Conservation (phyloP, 2,113 vertebrate genomes). For the Phyllostomus discolor region DNA sequence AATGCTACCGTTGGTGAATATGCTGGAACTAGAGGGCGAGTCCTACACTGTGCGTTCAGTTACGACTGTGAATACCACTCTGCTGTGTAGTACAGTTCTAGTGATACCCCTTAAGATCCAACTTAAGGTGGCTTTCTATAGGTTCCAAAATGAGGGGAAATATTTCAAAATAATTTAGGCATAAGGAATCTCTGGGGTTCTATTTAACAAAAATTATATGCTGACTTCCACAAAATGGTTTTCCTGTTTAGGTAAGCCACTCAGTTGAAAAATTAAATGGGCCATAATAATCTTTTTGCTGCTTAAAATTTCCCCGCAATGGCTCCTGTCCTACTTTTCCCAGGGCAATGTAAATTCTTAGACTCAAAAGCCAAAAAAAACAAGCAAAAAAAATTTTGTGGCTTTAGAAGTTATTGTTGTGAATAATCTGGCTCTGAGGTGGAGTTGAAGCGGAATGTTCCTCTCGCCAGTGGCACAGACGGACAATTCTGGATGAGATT, state of each 20-base stretch:
- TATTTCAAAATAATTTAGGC: conserved; percentile 37
- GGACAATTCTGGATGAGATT: conserved; percentile 73
- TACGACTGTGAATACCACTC: not conserved
- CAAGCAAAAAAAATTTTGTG: not conserved
- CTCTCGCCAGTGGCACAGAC: conserved; percentile 76
- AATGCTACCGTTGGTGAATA: not conserved
- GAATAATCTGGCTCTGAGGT: conserved; percentile 8
- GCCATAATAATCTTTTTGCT: conserved; percentile 43
- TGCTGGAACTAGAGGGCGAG: not conserved
- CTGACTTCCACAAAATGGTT: conserved; percentile 45
- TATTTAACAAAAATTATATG: conserved; percentile 69
- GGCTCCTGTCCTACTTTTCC: not conserved
- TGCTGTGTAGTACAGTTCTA: not conserved
- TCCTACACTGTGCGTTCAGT: fast-evolving
- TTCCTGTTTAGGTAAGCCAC: conserved; percentile 63
- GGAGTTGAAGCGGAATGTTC: conserved; percentile 66
- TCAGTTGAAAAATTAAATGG: conserved; percentile 47
- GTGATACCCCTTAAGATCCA: not conserved
- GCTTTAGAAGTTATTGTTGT: not conserved
- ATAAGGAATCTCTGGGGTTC: conserved; percentile 53
- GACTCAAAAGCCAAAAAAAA: not conserved
- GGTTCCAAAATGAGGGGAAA: conserved; percentile 37
- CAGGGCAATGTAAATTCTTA: not conserved
- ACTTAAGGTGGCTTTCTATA: conserved; percentile 12
- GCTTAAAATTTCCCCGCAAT: conserved; percentile 13